Evolutionary conservation across 2,888 invertebrate genomes (phyloP), one percentile per base, ranked within the genome.

Genomic region (Cantharis lateralis): DNA sequence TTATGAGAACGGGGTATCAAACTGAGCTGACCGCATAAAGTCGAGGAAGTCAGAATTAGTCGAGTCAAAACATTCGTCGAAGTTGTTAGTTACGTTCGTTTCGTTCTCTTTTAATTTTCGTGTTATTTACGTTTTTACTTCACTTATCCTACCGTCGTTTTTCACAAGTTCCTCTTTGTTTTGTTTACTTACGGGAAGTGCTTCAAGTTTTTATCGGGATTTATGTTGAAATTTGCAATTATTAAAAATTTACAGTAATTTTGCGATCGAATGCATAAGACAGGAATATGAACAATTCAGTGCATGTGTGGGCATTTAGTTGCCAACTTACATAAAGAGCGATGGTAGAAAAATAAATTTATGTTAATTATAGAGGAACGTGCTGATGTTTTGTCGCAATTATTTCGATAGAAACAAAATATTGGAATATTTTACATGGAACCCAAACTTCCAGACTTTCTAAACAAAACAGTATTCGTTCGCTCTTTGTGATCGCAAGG

Each of bases 11-110:
- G 81, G 80, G 80, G 84, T 85, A 84, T 82, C 82, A 82, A 83
- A 84, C 85, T 84, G 85, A 85, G 85, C 85, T 86, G 86, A 86
- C 85, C 85, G 84, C 83, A 81, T 68, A 83, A 80, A 83, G 81
- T 80, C 82, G 82, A 70, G 80, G 84, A 84, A 86, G 85, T 86
- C 86, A 85, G 85, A 82, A 80, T 83, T 84, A 86, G 86, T 87
- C 84, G 86, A 86, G 86, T 82, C 80, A 78, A 83, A 84, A 83
- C 84, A 70, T 76, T 78, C 15, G 75, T n/a, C 16, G 72, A 70
- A 70, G 71, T 73, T 61, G 75, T 78, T 74, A 20, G 63, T 72
- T 64, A 62, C 24, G 71, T 79, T 70, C 16, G 72, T 78, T 78
- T 78, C 61, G 62, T 75, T 66, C 16, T 76, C 48, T 15, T 72